These are phyloP conservation scores for Hystrix cristata DNA, from an alignment of 2,113 vertebrate species.

Conservation along the genomic window DNA sequence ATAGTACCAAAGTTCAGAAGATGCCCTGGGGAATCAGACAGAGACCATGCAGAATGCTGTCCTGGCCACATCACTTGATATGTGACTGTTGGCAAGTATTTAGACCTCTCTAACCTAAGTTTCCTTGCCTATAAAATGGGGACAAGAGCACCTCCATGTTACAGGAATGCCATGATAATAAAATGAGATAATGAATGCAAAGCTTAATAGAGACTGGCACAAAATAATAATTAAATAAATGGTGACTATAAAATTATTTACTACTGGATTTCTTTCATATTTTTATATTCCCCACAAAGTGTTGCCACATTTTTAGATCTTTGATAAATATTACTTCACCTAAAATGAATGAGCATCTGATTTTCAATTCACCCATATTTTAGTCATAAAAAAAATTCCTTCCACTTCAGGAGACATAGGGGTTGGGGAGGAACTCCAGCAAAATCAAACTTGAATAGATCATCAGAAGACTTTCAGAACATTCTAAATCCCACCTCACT, in stretches of 20 bases:
- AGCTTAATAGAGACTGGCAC: neutral
- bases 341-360: slow-evolving; percentile 14
- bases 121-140: neutral
- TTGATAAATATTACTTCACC: slow-evolving; percentile 22
- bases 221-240: slow-evolving; percentile 3
- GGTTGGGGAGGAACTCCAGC: neutral
- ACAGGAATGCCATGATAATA: neutral
- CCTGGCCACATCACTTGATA: neutral
- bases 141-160: neutral
- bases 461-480: slow-evolving; percentile 28
- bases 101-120: neutral
- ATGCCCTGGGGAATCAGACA: neutral
- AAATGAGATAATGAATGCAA: neutral
- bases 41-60: neutral
- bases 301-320: slow-evolving; percentile 21
- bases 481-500: slow-evolving; percentile 37
- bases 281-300: neutral
- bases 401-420: slow-evolving; percentile 16
- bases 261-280: neutral
- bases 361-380: slow-evolving; percentile 3
- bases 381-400: neutral
- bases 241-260: neutral
- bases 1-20: neutral
- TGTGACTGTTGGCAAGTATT: neutral
- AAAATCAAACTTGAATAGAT: slow-evolving; percentile 48